These are phyloP conservation scores for Astur gentilis DNA, from an alignment of 2,113 vertebrate species.

Conservation along the genomic window DNA sequence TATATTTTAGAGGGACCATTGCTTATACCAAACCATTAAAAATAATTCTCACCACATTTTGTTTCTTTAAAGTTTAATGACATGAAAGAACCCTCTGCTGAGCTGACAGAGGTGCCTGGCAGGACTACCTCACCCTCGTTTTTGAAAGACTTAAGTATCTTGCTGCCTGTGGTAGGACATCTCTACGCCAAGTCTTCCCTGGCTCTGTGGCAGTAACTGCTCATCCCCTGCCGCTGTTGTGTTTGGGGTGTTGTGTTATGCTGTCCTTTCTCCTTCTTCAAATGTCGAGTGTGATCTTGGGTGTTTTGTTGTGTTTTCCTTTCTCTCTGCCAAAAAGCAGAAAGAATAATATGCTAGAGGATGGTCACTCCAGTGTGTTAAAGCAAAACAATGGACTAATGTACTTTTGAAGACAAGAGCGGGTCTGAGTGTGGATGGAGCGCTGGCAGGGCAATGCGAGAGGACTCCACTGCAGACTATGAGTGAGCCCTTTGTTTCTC, in stretches of 20 bases:
- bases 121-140: background rate
- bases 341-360: background rate
- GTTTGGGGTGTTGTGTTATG: fast-evolving
- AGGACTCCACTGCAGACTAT: background rate
- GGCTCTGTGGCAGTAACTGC: background rate
- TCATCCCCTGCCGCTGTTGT: background rate
- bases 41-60: background rate
- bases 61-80: background rate
- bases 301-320: background rate
- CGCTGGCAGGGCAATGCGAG: background rate
- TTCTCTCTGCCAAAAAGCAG: conserved; percentile 2
- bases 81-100: background rate
- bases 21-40: background rate
- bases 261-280: background rate
- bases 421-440: background rate
- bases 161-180: background rate
- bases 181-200: fast-evolving
- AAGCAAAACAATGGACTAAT: conserved; percentile 34
- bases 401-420: background rate
- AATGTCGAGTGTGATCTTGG: background rate
- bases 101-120: background rate
- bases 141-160: background rate
- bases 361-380: conserved; percentile 23
- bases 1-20: background rate
- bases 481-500: conserved; percentile 27